Conservation (phyloP, 2,797 vertebrate genomes). For the Anguilla marmorata region DNA sequence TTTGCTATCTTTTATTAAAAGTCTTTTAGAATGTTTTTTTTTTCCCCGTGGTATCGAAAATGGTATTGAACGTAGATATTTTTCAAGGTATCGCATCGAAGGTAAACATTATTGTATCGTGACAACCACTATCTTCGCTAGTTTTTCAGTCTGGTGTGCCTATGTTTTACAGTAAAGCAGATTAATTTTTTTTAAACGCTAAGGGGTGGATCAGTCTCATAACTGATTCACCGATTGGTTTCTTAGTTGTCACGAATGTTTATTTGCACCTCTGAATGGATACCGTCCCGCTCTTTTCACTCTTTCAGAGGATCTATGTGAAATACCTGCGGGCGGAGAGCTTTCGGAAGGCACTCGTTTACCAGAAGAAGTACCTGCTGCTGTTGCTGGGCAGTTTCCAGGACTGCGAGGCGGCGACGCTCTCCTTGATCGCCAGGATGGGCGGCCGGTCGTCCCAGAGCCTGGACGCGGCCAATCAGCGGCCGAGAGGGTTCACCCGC, state of each 20-base stretch:
- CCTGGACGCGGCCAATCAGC: conserved; percentile 72
- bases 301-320: conserved; percentile 85
- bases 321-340: conserved; percentile 92
- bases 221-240: not conserved
- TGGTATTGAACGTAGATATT: too few relatives aligned
- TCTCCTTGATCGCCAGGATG: conserved; percentile 88
- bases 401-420: conserved; percentile 92
- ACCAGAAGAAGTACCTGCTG: conserved; percentile 97
- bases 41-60: too few relatives aligned
- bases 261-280: not conserved
- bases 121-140: not conserved
- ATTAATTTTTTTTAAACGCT: not conserved
- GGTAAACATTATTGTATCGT: too few relatives aligned
- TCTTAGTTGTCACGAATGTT: not conserved
- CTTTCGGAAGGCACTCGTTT: conserved; percentile 94
- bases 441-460: conserved; percentile 76
- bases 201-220: not conserved
- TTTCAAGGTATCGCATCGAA: too few relatives aligned
- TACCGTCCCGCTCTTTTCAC: not conserved
- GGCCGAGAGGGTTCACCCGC: conserved; percentile 77
- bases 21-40: too few relatives aligned
- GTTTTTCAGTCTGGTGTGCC: not conserved
- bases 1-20: too few relatives aligned
- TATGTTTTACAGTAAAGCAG: not conserved
- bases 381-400: conserved; percentile 92